A percentile compares a stretch with the other conserved stretches of the same genome.
Conservation (phyloP, 35 echinoderm and acorn worm species). For the Nesometra sesokonis region DNA sequence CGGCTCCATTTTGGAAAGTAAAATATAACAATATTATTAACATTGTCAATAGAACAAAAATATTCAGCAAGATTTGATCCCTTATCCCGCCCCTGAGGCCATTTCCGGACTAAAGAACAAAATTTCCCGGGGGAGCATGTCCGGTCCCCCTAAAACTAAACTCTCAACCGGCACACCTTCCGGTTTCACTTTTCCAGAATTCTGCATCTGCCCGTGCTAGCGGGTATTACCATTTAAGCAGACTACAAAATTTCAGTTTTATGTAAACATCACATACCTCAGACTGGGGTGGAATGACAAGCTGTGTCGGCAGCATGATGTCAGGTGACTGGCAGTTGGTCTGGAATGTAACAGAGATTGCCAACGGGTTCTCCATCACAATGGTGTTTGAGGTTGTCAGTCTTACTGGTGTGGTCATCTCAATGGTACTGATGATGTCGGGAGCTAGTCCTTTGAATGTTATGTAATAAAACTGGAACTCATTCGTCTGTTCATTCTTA, state of each 20-base stretch:
- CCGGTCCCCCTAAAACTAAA: too few species aligned
- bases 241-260: neutral
- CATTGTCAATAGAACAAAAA: too few species aligned
- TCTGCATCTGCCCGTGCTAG: too few species aligned
- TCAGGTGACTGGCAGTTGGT: constrained; percentile 80
- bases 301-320: constrained; percentile 78
- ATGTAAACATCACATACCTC: constrained; percentile 44
- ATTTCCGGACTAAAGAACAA: too few species aligned
- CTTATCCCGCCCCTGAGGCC: too few species aligned
- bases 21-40: too few species aligned
- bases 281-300: constrained; percentile 87
- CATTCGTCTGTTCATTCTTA: constrained; percentile 65
- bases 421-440: constrained; percentile 78
- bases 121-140: too few species aligned
- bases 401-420: constrained; percentile 84
- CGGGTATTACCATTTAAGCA: too few species aligned
- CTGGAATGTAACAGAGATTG: constrained; percentile 58
- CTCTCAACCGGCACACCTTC: too few species aligned
- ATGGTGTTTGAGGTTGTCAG: constrained; percentile 88
- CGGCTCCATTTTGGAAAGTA: too few species aligned
- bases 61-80: too few species aligned
- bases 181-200: too few species aligned
- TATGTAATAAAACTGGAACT: constrained; percentile 92
- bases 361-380: constrained; percentile 74
- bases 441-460: constrained; percentile 92